Evolutionary conservation across 1,140 invertebrate species (phyloP).

Genomic region (Pseudomyrmex cubaensis): DNA sequence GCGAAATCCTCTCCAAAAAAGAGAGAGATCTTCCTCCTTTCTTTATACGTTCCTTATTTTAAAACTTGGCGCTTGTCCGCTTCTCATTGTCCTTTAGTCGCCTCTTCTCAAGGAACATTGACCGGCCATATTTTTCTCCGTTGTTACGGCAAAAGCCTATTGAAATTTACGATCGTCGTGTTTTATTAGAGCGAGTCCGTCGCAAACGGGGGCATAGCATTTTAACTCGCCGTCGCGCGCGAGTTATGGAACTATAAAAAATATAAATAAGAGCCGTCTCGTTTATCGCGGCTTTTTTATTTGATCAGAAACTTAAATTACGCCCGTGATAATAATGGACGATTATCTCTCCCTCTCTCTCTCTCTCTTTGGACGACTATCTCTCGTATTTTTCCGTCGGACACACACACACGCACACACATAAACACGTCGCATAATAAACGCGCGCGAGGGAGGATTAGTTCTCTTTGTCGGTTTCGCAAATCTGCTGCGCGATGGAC

Average conservation of each 20-base stretch:
- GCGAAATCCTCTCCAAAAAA: background rate
- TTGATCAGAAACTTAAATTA: constrained; percentile 10
- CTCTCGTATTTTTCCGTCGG: background rate
- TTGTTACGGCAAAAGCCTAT: constrained; percentile 28
- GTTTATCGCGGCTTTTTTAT: background rate
- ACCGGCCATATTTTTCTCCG: constrained; percentile 23
- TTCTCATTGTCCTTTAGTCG: background rate
- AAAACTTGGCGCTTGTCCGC: background rate
- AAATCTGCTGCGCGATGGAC: constrained; percentile 17
- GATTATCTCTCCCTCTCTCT: too few relatives aligned
- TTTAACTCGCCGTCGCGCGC: background rate
- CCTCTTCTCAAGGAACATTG: background rate
- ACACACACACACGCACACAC: too few relatives aligned
- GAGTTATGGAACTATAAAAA: constrained; percentile 36
- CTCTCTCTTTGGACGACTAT: too few relatives aligned
- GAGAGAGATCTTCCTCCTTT: constrained; percentile 6
- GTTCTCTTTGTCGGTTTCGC: background rate
- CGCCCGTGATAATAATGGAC: too few relatives aligned
- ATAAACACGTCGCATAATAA: background rate
- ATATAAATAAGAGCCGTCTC: background rate
- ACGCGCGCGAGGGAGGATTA: background rate
- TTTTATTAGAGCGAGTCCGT: background rate
- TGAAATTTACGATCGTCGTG: constrained; percentile 41
- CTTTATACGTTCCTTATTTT: constrained; percentile 9
- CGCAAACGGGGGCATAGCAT: background rate